Percentiles rank a stretch among this genome's conserved stretches.
Conservation (phyloP, 92 coral and sea anemone genomes). For the Hydrozoanthus gracilis region DNA sequence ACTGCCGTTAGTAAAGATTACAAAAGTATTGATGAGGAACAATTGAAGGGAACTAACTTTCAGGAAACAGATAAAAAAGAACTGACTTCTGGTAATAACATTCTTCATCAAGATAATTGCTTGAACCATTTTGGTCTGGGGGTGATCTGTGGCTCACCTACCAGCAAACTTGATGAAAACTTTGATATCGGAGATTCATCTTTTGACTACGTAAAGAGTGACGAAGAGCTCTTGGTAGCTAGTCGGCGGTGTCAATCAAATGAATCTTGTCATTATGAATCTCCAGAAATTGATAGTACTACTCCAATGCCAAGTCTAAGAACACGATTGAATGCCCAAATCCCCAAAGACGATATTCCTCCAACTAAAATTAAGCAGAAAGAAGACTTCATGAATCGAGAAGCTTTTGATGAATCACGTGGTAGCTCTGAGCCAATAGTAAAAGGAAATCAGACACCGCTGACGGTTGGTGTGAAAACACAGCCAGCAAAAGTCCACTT, state of each 20-base stretch:
- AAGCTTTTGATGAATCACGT: not conserved
- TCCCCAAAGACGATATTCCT: slow-evolving; percentile 1
- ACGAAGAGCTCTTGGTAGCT: slow-evolving; percentile 52
- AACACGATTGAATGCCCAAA: slow-evolving; percentile 34
- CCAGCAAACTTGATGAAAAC: slow-evolving; percentile 10
- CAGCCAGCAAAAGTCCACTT: not conserved
- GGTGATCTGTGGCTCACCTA: slow-evolving; percentile 45
- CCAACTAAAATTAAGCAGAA: not conserved
- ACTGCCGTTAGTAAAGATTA: not conserved
- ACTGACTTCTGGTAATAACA: not conserved
- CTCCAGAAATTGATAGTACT: slow-evolving; percentile 32
- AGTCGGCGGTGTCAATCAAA: not conserved
- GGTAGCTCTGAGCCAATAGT: not conserved
- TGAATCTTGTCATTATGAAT: slow-evolving; percentile 3
- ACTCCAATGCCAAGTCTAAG: slow-evolving; percentile 46
- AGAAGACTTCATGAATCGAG: not conserved
- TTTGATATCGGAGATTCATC: slow-evolving; percentile 49
- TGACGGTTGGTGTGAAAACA: not conserved
- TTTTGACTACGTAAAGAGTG: slow-evolving; percentile 46
- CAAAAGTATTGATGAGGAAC: not conserved
- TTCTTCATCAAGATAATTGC: not conserved
- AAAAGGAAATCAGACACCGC: not conserved
- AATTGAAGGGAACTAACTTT: not conserved
- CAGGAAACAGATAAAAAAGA: not conserved
- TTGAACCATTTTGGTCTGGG: slow-evolving; percentile 51